A percentile compares a stretch with the other conserved stretches of the same genome.
Evolutionary conservation across 2,113 vertebrate species (phyloP).

Genomic region (Pandion haliaetus): DNA sequence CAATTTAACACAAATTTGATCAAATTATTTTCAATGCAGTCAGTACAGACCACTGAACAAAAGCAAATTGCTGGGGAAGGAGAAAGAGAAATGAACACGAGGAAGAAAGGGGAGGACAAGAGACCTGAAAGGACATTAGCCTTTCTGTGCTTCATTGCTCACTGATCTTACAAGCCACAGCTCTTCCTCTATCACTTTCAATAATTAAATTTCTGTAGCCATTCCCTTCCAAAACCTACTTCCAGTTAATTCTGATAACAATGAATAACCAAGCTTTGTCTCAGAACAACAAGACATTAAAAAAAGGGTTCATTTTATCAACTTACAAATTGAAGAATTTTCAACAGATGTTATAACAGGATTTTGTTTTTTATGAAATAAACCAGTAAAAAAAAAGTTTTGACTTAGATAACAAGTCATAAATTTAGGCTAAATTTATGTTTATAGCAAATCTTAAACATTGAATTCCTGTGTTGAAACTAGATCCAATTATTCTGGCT

Average conservation of each 20-base stretch:
- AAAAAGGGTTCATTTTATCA: not conserved
- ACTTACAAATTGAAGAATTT: not conserved
- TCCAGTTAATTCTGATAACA: not conserved
- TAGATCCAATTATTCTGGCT: not conserved
- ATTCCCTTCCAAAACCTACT: not conserved
- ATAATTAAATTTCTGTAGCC: not conserved
- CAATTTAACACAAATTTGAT: conserved; percentile 7
- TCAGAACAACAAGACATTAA: not conserved
- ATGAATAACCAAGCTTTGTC: not conserved
- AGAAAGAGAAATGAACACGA: not conserved
- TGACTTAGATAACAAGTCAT: not conserved
- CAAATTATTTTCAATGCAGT: not conserved
- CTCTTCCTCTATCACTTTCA: not conserved
- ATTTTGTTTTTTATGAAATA: not conserved
- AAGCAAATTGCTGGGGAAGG: not conserved
- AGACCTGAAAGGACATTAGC: not conserved
- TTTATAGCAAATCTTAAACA: not conserved
- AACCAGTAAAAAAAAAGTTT: not conserved
- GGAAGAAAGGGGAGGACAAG: not conserved
- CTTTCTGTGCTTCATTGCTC: not conserved
- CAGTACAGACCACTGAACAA: not conserved
- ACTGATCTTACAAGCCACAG: not conserved
- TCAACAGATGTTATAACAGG: not conserved
- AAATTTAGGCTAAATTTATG: not conserved
- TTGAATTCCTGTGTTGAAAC: not conserved